phyloP scores from a whole-genome alignment of 2,113 vertebrate genomes.

The Nansenia antarctica region DNA sequence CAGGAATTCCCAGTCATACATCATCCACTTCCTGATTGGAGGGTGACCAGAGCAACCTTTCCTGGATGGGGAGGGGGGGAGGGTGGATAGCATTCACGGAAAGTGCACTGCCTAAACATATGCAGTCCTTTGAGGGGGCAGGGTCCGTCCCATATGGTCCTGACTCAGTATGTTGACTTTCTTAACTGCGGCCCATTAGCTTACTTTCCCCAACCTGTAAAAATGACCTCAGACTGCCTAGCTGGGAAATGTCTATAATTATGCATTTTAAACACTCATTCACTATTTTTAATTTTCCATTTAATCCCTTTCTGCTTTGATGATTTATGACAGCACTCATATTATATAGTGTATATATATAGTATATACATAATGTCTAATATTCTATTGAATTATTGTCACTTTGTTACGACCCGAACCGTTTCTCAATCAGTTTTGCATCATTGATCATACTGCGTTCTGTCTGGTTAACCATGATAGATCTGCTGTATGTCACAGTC shows the following conservation, averaged over 20 bases:
- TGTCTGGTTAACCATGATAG: slow-evolving; percentile 7
- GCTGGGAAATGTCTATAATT: neutral
- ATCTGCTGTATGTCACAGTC: slow-evolving; percentile 24
- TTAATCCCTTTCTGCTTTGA: neutral
- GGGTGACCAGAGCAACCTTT: slow-evolving; percentile 22
- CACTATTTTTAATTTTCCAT: neutral
- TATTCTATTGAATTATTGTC: neutral
- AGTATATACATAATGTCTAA: neutral
- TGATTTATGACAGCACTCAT: neutral
- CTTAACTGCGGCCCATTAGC: neutral
- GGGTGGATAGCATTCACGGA: neutral
- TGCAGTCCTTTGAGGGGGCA: neutral
- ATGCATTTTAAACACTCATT: neutral
- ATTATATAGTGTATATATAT: too few species aligned
- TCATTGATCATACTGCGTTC: neutral
- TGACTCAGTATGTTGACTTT: slow-evolving; percentile 1
- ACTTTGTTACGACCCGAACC: neutral
- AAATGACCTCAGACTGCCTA: neutral
- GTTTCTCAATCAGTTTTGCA: neutral
- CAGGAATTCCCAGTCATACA: slow-evolving; percentile 37
- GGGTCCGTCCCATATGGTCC: slow-evolving; percentile 1
- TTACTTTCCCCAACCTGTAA: neutral
- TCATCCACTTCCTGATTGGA: slow-evolving; percentile 42
- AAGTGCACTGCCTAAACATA: neutral
- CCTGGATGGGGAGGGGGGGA: neutral